phyloP scores from a whole-genome alignment of 2,113 vertebrate species.

The Camelus bactrianus region DNA sequence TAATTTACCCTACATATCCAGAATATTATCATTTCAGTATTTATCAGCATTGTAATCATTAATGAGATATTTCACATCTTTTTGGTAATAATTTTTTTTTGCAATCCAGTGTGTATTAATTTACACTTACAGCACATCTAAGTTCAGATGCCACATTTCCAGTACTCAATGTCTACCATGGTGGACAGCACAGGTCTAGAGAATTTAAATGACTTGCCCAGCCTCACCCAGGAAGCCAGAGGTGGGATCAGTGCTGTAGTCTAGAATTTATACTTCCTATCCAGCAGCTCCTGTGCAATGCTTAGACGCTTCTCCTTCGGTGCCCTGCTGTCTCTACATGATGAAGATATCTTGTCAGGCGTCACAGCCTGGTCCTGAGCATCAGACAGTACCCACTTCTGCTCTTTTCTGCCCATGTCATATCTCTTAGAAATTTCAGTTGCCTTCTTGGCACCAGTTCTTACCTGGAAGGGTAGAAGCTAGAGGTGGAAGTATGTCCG shows the following conservation, averaged over 20 bases:
- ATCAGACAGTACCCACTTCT: not conserved
- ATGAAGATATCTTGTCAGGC: not conserved
- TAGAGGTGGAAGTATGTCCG: not conserved
- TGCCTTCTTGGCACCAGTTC: not conserved
- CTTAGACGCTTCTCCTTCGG: not conserved
- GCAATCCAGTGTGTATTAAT: not conserved
- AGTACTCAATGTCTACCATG: not conserved
- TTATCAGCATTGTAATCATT: not conserved
- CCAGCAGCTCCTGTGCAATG: not conserved
- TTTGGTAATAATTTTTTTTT: not conserved
- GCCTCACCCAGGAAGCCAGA: not conserved
- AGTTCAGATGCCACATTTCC: not conserved
- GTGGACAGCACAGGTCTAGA: not conserved
- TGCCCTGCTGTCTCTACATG: not conserved
- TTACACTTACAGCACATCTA: not conserved
- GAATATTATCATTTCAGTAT: not conserved
- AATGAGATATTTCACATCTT: not conserved
- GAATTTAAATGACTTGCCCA: not conserved
- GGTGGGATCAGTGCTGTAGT: not conserved
- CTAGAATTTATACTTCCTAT: not conserved
- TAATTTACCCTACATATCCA: not conserved
- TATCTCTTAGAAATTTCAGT: not conserved
- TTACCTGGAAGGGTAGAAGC: not conserved
- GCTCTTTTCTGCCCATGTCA: not conserved
- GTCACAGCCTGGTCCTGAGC: not conserved